Base-by-base conservation (phyloP, 2,888 invertebrate genomes). In the Ctena decussata region DNA sequence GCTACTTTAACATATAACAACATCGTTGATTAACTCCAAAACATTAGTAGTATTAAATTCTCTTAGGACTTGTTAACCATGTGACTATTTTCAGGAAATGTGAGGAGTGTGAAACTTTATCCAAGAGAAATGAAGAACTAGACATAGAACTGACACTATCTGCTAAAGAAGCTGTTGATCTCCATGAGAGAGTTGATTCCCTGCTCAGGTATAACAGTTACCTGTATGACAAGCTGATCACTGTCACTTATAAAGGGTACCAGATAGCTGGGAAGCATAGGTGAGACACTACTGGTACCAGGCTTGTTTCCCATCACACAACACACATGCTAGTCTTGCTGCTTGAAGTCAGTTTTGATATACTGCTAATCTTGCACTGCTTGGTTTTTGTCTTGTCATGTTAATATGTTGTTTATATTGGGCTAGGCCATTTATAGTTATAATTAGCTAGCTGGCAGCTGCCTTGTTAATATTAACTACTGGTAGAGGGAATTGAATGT, bases 161-260 rank as follows among this genome's bases (percentile, higher is more conserved):
- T 18, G 85, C 79, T 30, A 75, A 53, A 49, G 89, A 89, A 39
- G 46, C 46, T 3, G 84, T 84, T 8, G 86, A 86, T 72, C 81
- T 85, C 0, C 72, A 65, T 11, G 89, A 89, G 35, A 72, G 86
- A 24, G 46, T 86, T 0, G 83, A 82, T 2, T 53, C 85, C 12
- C 71, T 85, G 1, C 77, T 77, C 44, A 82, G 80, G 89, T 86
- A 88, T 84, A 86, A 60, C 60, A 44, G 41, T 37, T 88, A 80
- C 80, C 85, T 88, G 46, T 88, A 88, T 82, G 88, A 88, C 73
- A 88, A 86, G 82, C 70, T 88, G 74, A 69, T 88, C 71, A 75
- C 77, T 77, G 88, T 88, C 15, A 85, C 85, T 69, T 77, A 70
- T 30, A 84, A 83, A 24, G 88, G 88, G 80, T 80, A 86, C 82